Conservation (phyloP, 2,888 invertebrate genomes). For the Drosophila sordidula region DNA sequence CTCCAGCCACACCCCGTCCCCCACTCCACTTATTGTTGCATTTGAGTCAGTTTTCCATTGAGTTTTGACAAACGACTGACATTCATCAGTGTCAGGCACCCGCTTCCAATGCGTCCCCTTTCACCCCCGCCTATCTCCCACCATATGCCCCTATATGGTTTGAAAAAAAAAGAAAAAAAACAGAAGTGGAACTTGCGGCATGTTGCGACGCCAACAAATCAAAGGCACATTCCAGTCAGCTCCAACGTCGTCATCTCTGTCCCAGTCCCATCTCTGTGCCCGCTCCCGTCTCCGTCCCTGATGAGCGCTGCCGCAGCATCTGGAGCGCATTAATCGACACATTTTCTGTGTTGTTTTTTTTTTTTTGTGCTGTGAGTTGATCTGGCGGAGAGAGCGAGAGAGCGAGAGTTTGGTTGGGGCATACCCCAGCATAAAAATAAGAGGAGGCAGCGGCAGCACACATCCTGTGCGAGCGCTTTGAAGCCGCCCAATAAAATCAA, state of each 20-base stretch:
- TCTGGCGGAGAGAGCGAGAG: constrained; percentile 44
- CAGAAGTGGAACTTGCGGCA: constrained; percentile 36
- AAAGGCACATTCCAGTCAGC: constrained; percentile 73
- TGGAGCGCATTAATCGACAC: constrained; percentile 81
- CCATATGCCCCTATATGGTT: constrained; percentile 47
- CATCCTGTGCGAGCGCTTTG: constrained; percentile 70
- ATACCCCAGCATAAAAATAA: constrained; percentile 24
- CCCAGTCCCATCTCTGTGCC: constrained; percentile 1
- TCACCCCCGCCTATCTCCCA: constrained; percentile 2
- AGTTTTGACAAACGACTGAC: constrained; percentile 84
- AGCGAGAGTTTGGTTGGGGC: constrained; percentile 5
- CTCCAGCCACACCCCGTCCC: neutral
- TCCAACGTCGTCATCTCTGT: constrained; percentile 44
- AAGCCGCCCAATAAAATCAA: constrained; percentile 63
- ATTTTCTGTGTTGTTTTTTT: constrained; percentile 52
- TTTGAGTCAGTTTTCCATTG: constrained; percentile 69
- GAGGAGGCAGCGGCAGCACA: constrained; percentile 34
- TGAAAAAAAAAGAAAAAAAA: constrained; percentile 10
- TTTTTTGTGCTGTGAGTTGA: constrained; percentile 46
- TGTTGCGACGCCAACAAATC: constrained; percentile 68
- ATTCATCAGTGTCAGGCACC: constrained; percentile 82
- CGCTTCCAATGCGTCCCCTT: constrained; percentile 27
- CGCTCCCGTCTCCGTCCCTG: constrained; percentile 15
- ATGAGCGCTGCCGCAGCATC: constrained; percentile 63
- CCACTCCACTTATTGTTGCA: constrained; percentile 9